These are phyloP conservation scores for Takifugu flavidus DNA, from an alignment of 2,113 vertebrate species.

Conservation along the genomic window DNA sequence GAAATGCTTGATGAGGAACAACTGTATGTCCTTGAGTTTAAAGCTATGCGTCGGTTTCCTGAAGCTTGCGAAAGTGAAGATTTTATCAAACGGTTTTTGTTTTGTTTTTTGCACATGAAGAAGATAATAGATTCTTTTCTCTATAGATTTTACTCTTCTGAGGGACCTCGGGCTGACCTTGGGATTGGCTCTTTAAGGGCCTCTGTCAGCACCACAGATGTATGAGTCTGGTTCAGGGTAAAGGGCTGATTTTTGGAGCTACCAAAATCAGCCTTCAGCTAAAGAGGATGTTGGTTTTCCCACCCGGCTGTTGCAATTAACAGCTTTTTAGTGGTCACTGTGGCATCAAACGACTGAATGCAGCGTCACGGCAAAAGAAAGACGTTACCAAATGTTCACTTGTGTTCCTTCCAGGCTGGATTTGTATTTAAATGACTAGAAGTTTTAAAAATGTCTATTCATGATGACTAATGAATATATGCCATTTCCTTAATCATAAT, in stretches of 20 bases:
- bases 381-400: neutral
- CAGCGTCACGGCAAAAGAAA: constrained; percentile 4
- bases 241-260: constrained; percentile 8
- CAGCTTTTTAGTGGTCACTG: constrained; percentile 38
- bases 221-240: neutral
- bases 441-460: too few relatives aligned
- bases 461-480: too few relatives aligned
- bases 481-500: too few relatives aligned
- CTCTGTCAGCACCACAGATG: neutral
- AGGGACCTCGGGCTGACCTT: neutral
- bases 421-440: neutral
- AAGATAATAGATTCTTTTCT: neutral
- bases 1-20: constrained; percentile 15
- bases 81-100: constrained; percentile 23
- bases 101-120: constrained; percentile 42
- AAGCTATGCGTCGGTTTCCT: constrained; percentile 25
- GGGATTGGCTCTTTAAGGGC: too few relatives aligned
- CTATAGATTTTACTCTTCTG: constrained; percentile 1
- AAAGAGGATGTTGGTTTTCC: constrained; percentile 61
- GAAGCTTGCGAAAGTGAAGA: neutral
- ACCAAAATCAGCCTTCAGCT: constrained; percentile 12
- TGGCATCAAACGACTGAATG: constrained; percentile 40
- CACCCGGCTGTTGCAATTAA: constrained; percentile 55
- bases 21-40: constrained; percentile 28
- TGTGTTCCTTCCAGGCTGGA: neutral